A percentile compares a stretch with the other conserved stretches of the same genome.
Conservation (phyloP, 1,140 invertebrate genomes). For the Musca vetustissima region DNA sequence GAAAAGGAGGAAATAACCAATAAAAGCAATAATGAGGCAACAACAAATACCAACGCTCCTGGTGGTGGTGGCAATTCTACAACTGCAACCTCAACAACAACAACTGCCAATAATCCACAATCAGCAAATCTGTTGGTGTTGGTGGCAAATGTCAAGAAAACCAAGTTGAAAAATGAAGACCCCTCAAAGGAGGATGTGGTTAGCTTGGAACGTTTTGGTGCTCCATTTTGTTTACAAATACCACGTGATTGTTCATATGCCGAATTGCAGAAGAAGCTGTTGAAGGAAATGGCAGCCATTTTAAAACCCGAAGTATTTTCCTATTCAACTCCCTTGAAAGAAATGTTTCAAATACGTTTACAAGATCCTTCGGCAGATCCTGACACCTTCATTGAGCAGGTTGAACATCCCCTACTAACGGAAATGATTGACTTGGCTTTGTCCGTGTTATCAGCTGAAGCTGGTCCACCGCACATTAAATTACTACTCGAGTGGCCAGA, state of each 20-base stretch:
- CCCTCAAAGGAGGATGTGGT: conserved; percentile 17
- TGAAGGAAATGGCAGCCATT: conserved; percentile 84
- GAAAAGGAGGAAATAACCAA: conserved; percentile 30
- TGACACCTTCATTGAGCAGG: conserved; percentile 69
- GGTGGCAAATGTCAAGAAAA: conserved; percentile 73
- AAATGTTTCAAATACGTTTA: conserved; percentile 77
- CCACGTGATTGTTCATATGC: conserved; percentile 82
- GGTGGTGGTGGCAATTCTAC: neutral
- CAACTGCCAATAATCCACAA: conserved; percentile 52
- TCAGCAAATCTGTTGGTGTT: conserved; percentile 76
- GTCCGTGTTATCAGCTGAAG: conserved; percentile 69
- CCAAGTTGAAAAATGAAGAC: conserved; percentile 43
- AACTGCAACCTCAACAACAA: neutral
- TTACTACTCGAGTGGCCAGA: conserved; percentile 86
- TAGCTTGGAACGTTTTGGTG: conserved; percentile 60
- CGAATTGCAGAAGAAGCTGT: conserved; percentile 84
- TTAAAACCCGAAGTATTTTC: conserved; percentile 65
- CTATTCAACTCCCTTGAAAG: conserved; percentile 55
- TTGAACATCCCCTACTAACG: conserved; percentile 91
- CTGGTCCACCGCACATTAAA: conserved; percentile 80
- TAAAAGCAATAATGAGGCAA: neutral
- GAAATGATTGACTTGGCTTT: conserved; percentile 88
- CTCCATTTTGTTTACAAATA: conserved; percentile 86
- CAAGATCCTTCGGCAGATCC: conserved; percentile 70
- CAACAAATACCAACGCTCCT: too few species aligned